Evolutionary conservation across 92 coral and sea anemone genomes (phyloP).

Genomic region (Hydrozoanthus gracilis): DNA sequence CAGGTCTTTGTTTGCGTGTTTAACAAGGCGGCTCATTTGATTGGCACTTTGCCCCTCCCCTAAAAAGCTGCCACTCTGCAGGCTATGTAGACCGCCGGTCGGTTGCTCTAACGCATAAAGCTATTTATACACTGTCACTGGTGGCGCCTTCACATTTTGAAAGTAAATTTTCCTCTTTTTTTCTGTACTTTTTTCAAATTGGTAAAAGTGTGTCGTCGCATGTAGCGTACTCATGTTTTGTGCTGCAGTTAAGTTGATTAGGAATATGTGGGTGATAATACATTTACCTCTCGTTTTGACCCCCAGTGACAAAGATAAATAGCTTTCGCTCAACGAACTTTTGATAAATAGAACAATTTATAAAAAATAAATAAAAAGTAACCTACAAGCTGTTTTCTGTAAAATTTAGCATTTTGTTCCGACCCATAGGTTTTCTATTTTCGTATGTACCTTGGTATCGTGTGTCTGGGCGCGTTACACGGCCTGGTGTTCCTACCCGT

Average conservation of each 20-base stretch:
- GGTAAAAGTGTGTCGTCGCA: not conserved
- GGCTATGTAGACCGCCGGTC: not conserved
- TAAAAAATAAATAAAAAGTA: not conserved
- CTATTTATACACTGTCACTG: conserved; percentile 14
- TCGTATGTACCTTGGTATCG: conserved; percentile 98
- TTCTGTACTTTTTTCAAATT: not conserved
- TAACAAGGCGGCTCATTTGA: too few relatives aligned
- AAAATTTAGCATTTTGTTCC: not conserved
- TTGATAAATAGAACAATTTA: not conserved
- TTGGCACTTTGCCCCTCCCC: too few relatives aligned
- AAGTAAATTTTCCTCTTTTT: not conserved
- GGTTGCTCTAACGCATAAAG: not conserved
- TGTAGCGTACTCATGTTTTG: not conserved
- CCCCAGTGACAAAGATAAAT: not conserved
- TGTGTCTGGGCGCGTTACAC: conserved; percentile 92
- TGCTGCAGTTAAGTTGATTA: not conserved
- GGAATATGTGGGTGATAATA: not conserved
- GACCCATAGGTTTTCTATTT: conserved; percentile 90
- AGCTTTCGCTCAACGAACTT: not conserved
- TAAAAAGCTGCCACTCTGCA: too few relatives aligned
- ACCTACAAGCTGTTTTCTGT: not conserved
- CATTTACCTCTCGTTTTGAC: too few relatives aligned
- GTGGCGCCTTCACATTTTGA: not conserved
- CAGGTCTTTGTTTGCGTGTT: too few relatives aligned
- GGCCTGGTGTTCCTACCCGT: conserved; percentile 97